A percentile compares a stretch with the other conserved stretches of the same genome.
Conservation (phyloP, 2,113 vertebrate species). For the Tringa solitaria region DNA sequence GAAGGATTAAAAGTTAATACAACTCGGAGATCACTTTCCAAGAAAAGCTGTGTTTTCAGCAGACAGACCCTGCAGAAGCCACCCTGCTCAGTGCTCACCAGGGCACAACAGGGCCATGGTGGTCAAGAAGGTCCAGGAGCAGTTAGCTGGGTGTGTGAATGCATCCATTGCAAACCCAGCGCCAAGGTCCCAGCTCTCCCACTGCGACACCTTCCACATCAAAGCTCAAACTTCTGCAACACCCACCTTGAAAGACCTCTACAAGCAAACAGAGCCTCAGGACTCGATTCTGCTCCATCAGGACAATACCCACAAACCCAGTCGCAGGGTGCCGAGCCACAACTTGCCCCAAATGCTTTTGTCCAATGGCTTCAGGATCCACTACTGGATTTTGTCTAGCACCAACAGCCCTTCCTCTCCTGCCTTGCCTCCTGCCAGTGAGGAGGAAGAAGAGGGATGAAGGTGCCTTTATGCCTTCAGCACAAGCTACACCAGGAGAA, state of each 20-base stretch:
- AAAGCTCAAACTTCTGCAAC: background rate
- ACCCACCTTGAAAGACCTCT: rapidly evolving
- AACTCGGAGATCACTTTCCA: background rate
- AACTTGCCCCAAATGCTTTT: background rate
- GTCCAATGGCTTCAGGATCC: too few relatives aligned
- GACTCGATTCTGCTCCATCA: background rate
- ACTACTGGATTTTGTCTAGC: background rate
- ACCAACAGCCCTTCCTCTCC: background rate
- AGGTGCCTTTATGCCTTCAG: background rate
- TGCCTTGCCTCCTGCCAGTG: rapidly evolving
- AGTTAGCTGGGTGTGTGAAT: too few relatives aligned
- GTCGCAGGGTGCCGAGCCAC: background rate
- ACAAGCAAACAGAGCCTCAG: background rate
- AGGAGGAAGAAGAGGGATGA: background rate
- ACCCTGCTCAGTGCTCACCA: rapidly evolving
- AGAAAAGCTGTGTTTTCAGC: background rate
- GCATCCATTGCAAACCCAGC: background rate
- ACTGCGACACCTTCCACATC: background rate
- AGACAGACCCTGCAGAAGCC: background rate
- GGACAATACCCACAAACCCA: rapidly evolving
- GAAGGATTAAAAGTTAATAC: background rate
- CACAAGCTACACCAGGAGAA: background rate
- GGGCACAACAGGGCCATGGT: rapidly evolving
- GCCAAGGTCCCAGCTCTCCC: too few relatives aligned
- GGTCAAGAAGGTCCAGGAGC: background rate